Evolutionary conservation across 2,888 invertebrate species (phyloP).

Genomic region (Cetonia aurata): DNA sequence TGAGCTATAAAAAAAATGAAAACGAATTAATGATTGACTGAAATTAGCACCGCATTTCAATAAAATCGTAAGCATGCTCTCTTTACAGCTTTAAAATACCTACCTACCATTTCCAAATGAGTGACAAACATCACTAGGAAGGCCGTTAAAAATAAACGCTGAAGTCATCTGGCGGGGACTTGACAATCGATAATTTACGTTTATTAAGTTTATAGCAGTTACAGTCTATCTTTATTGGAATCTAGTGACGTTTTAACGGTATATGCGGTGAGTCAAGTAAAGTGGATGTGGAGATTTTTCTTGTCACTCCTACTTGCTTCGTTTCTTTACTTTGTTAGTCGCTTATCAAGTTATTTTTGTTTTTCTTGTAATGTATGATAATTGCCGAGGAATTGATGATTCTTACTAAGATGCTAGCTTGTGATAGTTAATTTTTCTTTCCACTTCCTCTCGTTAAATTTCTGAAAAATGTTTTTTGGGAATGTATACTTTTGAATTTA

Average conservation of each 20-base stretch:
- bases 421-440: no score
- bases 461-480: no score
- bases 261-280: conserved; percentile 11
- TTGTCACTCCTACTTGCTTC: conserved; percentile 1
- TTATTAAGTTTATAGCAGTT: conserved; percentile 33
- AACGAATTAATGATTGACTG: conserved; percentile 1
- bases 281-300: background rate
- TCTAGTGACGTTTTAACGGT: conserved; percentile 35
- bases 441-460: no score
- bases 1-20: background rate
- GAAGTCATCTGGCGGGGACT: conserved; percentile 23
- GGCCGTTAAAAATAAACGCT: conserved; percentile 3
- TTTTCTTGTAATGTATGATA: no score
- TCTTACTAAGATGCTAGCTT: no score
- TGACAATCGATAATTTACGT: conserved; percentile 41
- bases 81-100: conserved; percentile 1
- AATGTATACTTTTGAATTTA: no score
- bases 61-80: conserved; percentile 15
- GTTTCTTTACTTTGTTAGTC: background rate
- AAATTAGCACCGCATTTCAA: conserved; percentile 18
- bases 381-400: no score
- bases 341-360: conserved; percentile 2
- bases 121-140: background rate
- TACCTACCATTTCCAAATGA: conserved; percentile 1
- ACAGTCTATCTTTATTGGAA: conserved; percentile 33